These are phyloP conservation scores for Phrynocephalus versicolor DNA, from an alignment of 2,113 vertebrate genomes.

Conservation along the genomic window DNA sequence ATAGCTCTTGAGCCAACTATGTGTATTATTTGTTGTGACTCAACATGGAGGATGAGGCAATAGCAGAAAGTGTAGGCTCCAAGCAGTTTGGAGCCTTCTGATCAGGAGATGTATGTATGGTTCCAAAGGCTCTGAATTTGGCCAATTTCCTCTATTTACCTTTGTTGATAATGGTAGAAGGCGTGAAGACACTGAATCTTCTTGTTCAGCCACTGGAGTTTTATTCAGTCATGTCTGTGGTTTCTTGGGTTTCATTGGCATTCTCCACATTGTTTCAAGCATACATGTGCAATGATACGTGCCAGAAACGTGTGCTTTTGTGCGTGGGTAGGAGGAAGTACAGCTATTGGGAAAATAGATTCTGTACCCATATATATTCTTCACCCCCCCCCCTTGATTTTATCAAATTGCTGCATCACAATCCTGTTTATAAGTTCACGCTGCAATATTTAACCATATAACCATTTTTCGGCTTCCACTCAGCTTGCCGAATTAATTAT, in stretches of 20 bases:
- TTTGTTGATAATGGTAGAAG: neutral
- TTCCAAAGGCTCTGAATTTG: neutral
- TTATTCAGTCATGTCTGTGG: neutral
- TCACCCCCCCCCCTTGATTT: neutral
- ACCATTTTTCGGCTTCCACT: neutral
- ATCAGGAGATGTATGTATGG: no score
- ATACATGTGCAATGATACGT: neutral
- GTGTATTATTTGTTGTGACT: neutral
- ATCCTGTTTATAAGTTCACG: neutral
- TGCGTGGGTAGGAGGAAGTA: neutral
- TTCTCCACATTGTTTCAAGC: neutral
- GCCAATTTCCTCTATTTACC: neutral
- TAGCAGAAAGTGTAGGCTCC: neutral
- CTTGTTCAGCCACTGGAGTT: neutral
- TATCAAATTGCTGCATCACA: neutral
- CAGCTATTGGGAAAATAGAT: neutral
- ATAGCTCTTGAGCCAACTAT: neutral
- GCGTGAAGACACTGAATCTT: neutral
- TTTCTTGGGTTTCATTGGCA: neutral
- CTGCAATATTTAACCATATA: neutral
- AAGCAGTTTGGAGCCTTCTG: neutral
- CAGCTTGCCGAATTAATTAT: neutral
- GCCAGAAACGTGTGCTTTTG: neutral
- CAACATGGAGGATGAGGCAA: neutral
- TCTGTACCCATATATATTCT: neutral